Base-by-base conservation (phyloP, 23 tunicate genomes). In the Diplosoma virens region DNA sequence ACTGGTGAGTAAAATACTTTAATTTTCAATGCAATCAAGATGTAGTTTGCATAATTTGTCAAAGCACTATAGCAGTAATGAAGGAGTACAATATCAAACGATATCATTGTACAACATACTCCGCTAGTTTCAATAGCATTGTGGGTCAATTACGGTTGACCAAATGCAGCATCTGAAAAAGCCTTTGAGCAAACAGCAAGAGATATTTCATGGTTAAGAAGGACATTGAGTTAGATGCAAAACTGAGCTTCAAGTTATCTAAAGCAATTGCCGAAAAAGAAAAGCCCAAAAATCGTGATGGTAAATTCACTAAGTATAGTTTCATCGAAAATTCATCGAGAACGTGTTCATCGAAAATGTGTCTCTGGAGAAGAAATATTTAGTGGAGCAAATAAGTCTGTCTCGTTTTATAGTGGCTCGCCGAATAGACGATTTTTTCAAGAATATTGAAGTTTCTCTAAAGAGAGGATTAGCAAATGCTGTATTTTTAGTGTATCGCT, bases 291-390 rank as follows among this genome's bases (percentile, higher is more conserved):
- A 11, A 58, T 22, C 14, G 65, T 58, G 65, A 58, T 58, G 65
- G 65, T 58, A 7, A 58, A 20, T 58, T 58, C 65, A 58, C 14
- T 58, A 66, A 66, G 72, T 24, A 66, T 66, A 7, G 72, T 66
- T 29, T 66, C n/a, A n/a, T 7, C 26, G 28, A 47, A 66, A 24
- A 29, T 66, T 66, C 41, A 29, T 29, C 72, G 47, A n/a, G n/a
- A n/a, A n/a, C n/a, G n/a, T n/a, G n/a, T n/a, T 66, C 41, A 29
- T 29, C 72, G 47, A 66, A 66, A 66, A 66, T 66, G 41, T 29
- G 41, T 25, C 45, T 31, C 72, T 31, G 41, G 47, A 66, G 41
- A 31, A 66, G 72, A 66, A 66, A 31, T 28, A 66, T 66, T 29
- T 66, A 31, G 72, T 29, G 50, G 14, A 41, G 14, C 14, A 31